Conservation (phyloP, 2,113 vertebrate species). For the Oenanthe melanoleuca region DNA sequence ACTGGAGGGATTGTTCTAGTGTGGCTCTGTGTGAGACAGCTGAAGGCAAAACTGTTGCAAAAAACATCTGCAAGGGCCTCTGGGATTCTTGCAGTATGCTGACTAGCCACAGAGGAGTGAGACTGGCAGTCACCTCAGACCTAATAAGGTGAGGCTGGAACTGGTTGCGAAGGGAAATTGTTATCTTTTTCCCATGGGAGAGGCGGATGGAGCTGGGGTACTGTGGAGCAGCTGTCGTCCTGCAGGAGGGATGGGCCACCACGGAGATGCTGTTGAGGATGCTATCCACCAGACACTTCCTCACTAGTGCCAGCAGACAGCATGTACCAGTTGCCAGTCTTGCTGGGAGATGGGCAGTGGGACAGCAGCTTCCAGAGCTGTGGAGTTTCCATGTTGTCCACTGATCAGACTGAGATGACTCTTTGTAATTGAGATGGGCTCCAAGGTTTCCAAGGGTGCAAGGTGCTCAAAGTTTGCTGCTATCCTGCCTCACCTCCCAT, state of each 20-base stretch:
- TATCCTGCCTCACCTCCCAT: background rate
- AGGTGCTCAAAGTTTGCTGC: background rate
- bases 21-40: fast-evolving
- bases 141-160: background rate
- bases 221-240: fast-evolving
- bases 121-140: background rate
- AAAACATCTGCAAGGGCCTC: background rate
- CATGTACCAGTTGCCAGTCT: background rate
- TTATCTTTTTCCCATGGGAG: background rate
- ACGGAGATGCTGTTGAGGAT: background rate
- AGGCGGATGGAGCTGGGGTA: fast-evolving
- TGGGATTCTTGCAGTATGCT: background rate
- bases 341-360: background rate
- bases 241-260: background rate
- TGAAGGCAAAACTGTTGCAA: background rate
- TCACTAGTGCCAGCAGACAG: background rate
- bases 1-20: background rate
- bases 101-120: background rate
- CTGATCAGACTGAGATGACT: fast-evolving
- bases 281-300: background rate
- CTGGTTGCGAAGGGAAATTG: background rate
- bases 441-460: background rate
- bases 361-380: background rate
- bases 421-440: background rate
- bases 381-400: background rate